Evolutionary conservation across 2,888 invertebrate genomes (phyloP).

Genomic region (Andrena hattorfiana): DNA sequence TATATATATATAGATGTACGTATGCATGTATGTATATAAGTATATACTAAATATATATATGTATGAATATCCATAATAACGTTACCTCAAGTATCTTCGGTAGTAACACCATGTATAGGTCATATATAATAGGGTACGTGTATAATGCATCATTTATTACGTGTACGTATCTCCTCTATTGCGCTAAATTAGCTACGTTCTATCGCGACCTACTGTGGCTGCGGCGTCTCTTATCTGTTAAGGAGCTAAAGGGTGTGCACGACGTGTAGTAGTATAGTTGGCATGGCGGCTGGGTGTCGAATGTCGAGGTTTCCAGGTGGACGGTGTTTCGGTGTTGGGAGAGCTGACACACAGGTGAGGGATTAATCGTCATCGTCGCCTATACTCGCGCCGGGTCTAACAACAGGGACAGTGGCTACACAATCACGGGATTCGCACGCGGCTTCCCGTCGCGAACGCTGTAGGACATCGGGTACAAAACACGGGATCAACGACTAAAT

Average conservation of each 20-base stretch:
- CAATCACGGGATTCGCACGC: constrained; percentile 24
- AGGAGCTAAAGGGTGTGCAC: constrained; percentile 60
- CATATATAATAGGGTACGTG: constrained; percentile 67
- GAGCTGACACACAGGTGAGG: constrained; percentile 8
- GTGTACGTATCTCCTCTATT: constrained; percentile 57
- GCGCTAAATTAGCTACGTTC: constrained; percentile 54
- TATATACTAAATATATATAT: constrained; percentile 68
- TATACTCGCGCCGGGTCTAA: constrained; percentile 31
- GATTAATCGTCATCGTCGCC: neutral
- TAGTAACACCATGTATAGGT: constrained; percentile 64
- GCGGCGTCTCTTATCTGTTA: constrained; percentile 48
- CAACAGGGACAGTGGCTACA: constrained; percentile 22
- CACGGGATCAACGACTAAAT: constrained; percentile 8
- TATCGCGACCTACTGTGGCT: constrained; percentile 56
- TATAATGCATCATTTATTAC: constrained; percentile 68
- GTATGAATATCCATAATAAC: constrained; percentile 68
- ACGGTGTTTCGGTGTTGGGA: constrained; percentile 49
- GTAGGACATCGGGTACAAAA: constrained; percentile 25
- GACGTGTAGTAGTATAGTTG: constrained; percentile 51
- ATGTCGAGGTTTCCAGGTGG: constrained; percentile 50
- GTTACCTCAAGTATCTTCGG: constrained; percentile 55
- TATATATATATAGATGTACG: constrained; percentile 57
- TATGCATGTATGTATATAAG: constrained; percentile 67
- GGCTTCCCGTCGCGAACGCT: neutral
- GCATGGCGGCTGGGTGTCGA: constrained; percentile 18